Percentiles rank a stretch among this genome's conserved stretches.
phyloP scores from a whole-genome alignment of 2,888 invertebrate genomes.

The Choreutis nemorana region DNA sequence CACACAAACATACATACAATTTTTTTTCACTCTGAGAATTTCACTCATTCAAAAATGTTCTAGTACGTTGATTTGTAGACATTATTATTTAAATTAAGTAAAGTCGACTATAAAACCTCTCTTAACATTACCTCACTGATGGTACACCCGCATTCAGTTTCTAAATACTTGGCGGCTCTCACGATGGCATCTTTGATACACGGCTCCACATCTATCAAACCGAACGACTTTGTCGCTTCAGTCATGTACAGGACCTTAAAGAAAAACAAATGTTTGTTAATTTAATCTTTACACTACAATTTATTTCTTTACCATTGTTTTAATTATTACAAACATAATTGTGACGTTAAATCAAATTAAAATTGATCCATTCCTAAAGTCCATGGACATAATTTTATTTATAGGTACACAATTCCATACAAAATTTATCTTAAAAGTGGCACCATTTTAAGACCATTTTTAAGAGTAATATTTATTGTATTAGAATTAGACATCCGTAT shows the following conservation, averaged over 20 bases:
- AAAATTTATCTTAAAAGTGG: too few species aligned
- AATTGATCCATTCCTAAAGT: too few species aligned
- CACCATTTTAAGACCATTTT: too few species aligned
- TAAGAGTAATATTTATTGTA: too few species aligned
- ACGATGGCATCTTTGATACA: constrained; percentile 59
- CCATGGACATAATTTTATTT: too few species aligned
- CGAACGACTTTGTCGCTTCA: constrained; percentile 60
- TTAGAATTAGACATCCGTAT: too few species aligned
- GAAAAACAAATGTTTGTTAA: neutral
- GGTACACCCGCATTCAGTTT: constrained; percentile 39
- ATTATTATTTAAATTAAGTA: neutral
- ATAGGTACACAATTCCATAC: too few species aligned
- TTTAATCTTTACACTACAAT: neutral
- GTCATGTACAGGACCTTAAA: constrained; percentile 70
- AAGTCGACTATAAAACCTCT: constrained; percentile 1
- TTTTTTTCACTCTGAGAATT: neutral
- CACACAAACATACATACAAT: too few species aligned
- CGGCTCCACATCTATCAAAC: constrained; percentile 53
- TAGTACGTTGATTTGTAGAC: neutral
- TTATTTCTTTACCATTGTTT: neutral
- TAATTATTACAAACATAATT: too few species aligned
- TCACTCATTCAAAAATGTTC: neutral
- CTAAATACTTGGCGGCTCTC: constrained; percentile 56
- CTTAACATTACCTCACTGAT: constrained; percentile 23
- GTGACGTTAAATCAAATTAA: too few species aligned